Conservation (phyloP, 2,888 invertebrate genomes). For the Calliopum simillimum region DNA sequence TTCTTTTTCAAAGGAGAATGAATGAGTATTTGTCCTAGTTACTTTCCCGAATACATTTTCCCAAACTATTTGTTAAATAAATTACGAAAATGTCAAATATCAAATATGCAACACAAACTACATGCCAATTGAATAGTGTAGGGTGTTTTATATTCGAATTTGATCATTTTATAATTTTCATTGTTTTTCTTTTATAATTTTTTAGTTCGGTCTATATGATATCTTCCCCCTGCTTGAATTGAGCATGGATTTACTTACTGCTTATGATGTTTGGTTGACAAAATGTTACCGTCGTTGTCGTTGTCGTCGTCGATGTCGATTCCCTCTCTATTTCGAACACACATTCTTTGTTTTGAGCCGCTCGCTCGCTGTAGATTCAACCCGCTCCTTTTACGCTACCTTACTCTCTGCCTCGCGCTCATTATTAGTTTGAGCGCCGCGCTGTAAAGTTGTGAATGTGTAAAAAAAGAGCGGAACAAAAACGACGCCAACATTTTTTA, state of each 20-base stretch:
- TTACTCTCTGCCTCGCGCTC: conserved; percentile 50
- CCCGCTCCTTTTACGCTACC: conserved; percentile 26
- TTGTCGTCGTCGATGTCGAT: not conserved
- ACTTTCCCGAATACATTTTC: no score
- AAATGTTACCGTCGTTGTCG: not conserved
- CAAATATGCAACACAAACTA: not conserved
- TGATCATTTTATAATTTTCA: conserved; percentile 1
- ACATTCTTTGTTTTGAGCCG: conserved; percentile 45
- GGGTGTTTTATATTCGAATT: not conserved
- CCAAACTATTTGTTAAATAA: no score
- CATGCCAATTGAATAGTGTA: no score
- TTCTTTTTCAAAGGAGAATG: no score
- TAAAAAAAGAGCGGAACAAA: conserved; percentile 10
- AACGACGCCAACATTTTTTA: conserved; percentile 18
- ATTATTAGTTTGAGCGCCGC: conserved; percentile 66
- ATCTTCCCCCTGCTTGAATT: no score
- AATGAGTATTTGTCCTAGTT: no score
- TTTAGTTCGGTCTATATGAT: not conserved
- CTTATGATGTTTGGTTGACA: not conserved
- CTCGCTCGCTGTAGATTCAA: conserved; percentile 23
- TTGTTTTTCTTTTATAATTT: not conserved
- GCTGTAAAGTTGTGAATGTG: conserved; percentile 65
- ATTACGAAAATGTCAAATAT: no score
- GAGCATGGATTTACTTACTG: not conserved
- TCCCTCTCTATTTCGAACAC: conserved; percentile 13